A percentile compares a stretch with the other conserved stretches of the same genome.
Conservation (phyloP, 2,113 vertebrate genomes). For the Tor tambroides region DNA sequence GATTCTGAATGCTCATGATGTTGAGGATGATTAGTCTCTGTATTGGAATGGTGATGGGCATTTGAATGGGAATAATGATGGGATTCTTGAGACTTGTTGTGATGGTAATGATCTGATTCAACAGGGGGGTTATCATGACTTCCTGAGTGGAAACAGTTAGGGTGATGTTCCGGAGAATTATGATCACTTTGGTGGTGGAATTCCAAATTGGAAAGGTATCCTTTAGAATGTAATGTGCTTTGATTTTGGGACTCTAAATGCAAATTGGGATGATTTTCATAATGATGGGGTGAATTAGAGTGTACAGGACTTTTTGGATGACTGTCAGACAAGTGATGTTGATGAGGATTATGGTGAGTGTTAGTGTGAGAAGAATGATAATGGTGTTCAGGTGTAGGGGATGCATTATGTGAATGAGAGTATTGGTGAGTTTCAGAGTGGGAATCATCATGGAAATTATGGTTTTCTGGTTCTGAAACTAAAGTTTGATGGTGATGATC, state of each 20-base stretch:
- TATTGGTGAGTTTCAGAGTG: conserved; percentile 14
- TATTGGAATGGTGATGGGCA: neutral
- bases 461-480: neutral
- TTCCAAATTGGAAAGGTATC: neutral
- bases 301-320: neutral
- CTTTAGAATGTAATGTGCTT: neutral
- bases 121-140: neutral
- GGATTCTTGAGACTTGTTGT: conserved; percentile 10
- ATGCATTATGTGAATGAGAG: conserved; percentile 21
- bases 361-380: conserved; percentile 32
- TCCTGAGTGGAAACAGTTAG: conserved; percentile 1
- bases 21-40: neutral
- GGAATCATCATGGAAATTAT: neutral
- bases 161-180: neutral
- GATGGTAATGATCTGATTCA: conserved; percentile 8
- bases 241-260: neutral
- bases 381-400: conserved; percentile 21
- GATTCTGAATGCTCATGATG: conserved; percentile 1
- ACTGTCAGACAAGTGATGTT: neutral
- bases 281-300: neutral
- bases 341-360: conserved; percentile 15
- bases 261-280: neutral
- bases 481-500: conserved; percentile 28
- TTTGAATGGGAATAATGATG: conserved; percentile 28
- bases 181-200: conserved; percentile 10